A percentile compares a stretch with the other conserved stretches of the same genome.
phyloP scores from a whole-genome alignment of 1,140 invertebrate species.

The Brachionus sp. region DNA sequence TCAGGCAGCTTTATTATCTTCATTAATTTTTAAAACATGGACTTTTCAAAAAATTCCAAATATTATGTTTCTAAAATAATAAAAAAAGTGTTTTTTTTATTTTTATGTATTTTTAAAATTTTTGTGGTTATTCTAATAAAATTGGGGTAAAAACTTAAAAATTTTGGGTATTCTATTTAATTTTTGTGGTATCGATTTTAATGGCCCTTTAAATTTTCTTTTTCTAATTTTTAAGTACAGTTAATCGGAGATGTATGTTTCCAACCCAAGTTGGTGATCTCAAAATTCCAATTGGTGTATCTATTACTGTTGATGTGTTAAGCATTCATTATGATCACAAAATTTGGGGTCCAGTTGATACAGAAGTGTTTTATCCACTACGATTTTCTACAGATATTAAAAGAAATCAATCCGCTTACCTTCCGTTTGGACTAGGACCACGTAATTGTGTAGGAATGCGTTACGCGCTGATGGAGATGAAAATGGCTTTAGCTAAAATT shows the following conservation, averaged over 20 bases:
- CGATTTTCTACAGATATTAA: constrained; percentile 55
- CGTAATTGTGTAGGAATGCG: constrained; percentile 63
- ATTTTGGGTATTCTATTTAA: too few species aligned
- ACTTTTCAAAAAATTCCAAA: too few species aligned
- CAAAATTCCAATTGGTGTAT: constrained; percentile 54
- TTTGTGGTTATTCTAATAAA: too few species aligned
- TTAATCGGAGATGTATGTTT: constrained; percentile 51
- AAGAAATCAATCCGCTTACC: constrained; percentile 51
- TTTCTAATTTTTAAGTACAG: constrained; percentile 49
- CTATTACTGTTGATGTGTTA: constrained; percentile 55
- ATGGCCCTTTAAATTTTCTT: too few species aligned
- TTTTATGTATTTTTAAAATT: too few species aligned
- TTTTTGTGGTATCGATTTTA: too few species aligned
- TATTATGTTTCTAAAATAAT: too few species aligned
- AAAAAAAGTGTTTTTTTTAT: too few species aligned
- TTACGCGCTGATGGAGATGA: constrained; percentile 68
- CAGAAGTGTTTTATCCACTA: constrained; percentile 66
- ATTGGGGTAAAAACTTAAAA: too few species aligned
- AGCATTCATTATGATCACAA: constrained; percentile 54
- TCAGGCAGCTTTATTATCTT: too few species aligned
- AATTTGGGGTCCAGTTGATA: constrained; percentile 59
- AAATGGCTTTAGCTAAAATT: constrained; percentile 62
- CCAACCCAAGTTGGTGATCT: constrained; percentile 50
- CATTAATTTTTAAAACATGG: too few species aligned
- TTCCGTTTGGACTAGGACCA: constrained; percentile 64